Evolutionary conservation across 2,797 vertebrate genomes (phyloP).

Genomic region (Cossypha heuglini): DNA sequence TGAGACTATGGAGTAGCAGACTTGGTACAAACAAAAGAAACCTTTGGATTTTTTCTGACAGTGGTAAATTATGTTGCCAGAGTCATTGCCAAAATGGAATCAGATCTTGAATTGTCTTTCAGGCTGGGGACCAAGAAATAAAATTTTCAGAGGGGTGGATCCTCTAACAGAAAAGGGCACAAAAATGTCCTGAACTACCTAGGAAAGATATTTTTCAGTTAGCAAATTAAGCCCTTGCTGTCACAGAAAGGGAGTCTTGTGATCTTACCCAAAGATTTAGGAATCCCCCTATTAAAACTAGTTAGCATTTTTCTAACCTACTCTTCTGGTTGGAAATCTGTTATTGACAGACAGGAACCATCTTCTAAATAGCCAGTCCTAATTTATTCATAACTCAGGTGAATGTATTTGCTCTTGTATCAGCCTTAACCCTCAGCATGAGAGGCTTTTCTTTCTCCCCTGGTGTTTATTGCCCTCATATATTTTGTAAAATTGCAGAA

Average conservation of each 20-base stretch:
- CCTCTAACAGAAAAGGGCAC: neutral
- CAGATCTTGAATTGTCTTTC: neutral
- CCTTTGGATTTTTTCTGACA: neutral
- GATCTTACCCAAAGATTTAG: neutral
- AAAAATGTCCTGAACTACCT: neutral
- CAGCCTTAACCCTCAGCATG: neutral
- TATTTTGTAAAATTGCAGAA: neutral
- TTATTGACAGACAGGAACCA: neutral
- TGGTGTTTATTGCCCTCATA: neutral
- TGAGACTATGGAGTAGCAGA: neutral
- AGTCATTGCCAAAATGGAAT: neutral
- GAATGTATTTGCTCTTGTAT: neutral
- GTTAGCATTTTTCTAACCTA: neutral
- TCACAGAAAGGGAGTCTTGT: neutral
- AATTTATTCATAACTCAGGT: neutral
- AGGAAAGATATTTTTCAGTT: neutral
- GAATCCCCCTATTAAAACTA: neutral
- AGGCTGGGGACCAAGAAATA: neutral
- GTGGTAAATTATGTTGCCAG: neutral
- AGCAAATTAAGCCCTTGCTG: neutral
- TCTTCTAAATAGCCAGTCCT: neutral
- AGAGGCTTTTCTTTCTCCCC: neutral
- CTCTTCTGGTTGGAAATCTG: neutral
- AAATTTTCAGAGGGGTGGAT: neutral
- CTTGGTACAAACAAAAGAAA: neutral